Evolutionary conservation across 2,113 vertebrate species (phyloP), one percentile per base, ranked within the genome.

Genomic region (Trogon melanurus): DNA sequence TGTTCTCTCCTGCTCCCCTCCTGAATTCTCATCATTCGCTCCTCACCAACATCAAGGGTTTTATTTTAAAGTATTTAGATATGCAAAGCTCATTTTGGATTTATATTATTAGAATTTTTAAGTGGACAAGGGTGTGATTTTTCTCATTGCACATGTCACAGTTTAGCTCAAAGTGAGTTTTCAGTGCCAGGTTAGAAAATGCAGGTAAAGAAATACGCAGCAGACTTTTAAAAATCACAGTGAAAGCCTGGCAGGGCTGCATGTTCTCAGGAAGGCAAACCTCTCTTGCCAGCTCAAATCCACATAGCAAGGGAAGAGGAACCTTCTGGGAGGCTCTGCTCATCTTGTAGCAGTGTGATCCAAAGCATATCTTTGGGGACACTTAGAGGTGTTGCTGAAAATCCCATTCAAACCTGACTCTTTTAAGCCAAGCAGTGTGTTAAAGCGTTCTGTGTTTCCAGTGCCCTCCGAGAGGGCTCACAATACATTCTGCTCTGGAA

Each of bases 21-120:
- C 34, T 10, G 6, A 86, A 87, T 15, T 32, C 9, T 26, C 29
- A 16, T 36, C 1, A 0, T 27, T 66, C 0, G 0, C 26, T 78
- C 36, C 72, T 81, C 47, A n/a, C 41, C 53, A 70, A 13, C 27
- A 54, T n/a, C 18, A 58, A 66, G 74, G 67, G n/a, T 66, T 95
- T 89, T 85, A 79, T 81, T 91, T 74, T 54, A 66, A 74, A 71
- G 36, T 13, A 9, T 81, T 91, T 79, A 88, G 82, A 75, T 67
- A 85, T 64, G 36, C 53, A 89, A 54, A 89, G 36, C 51, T 87
- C 65, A 14, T 67, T 72, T 72, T 21, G 5, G 7, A 56, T 92
- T 82, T 82, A 66, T 79, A 67, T 82, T 84, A 58, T 66, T 58
- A 74, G 61, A 82, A 44, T 85, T 90, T 88, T 69, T 72, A 85